Percentiles rank a stretch among this genome's conserved stretches.
phyloP scores from a whole-genome alignment of 2,888 invertebrate genomes.

The Campoplex nolae region DNA sequence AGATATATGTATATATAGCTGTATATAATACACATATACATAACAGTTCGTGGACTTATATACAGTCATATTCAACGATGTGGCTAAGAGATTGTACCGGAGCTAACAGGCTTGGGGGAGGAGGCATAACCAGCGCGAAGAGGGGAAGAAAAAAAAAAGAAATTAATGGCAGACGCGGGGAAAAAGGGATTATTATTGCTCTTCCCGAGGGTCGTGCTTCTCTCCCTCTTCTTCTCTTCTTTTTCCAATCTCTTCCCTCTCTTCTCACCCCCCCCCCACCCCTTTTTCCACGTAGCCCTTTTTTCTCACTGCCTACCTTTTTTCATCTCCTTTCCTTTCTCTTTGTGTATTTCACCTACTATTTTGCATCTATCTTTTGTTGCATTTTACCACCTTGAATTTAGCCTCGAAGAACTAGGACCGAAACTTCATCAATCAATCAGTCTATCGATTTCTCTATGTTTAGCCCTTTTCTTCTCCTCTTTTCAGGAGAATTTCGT shows the following conservation, averaged over 20 bases:
- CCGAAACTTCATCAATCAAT: background rate
- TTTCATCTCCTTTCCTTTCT: constrained; percentile 2
- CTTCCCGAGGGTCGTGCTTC: constrained; percentile 53
- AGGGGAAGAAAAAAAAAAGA: constrained; percentile 52
- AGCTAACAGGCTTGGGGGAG: constrained; percentile 42
- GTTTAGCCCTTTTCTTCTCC: background rate
- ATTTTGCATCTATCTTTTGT: background rate
- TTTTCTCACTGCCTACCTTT: constrained; percentile 22
- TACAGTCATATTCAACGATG: background rate
- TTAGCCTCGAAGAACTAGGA: background rate
- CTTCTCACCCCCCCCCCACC: constrained; percentile 40
- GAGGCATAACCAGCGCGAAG: constrained; percentile 51
- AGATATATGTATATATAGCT: background rate
- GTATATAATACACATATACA: background rate
- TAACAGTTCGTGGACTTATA: background rate
- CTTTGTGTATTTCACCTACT: background rate
- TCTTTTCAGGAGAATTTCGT: background rate
- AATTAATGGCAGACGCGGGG: constrained; percentile 62
- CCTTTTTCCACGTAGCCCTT: constrained; percentile 36
- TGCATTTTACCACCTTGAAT: background rate
- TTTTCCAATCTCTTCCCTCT: constrained; percentile 31
- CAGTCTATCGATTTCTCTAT: background rate
- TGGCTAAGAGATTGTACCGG: background rate
- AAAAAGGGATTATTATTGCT: constrained; percentile 61
- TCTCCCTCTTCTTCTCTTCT: constrained; percentile 36